Base-by-base conservation (phyloP, 2,888 invertebrate genomes). In the Cordilura impudica region DNA sequence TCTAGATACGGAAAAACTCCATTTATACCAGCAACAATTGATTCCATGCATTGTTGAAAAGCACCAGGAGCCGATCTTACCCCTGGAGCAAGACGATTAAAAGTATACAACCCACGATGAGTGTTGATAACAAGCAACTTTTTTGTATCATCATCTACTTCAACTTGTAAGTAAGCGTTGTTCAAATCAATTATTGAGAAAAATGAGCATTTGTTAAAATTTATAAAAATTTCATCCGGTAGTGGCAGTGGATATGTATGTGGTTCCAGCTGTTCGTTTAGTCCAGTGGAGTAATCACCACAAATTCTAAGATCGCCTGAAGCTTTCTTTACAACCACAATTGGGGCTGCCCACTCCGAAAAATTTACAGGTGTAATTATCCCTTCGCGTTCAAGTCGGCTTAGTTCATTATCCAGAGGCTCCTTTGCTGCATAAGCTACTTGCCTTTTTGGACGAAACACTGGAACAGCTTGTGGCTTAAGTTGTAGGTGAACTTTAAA, bases 251-350 rank as follows among this genome's bases (percentile, higher is more conserved):
- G 78, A 73, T 78, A 83, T 14, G 69, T 65, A 60, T 84, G 81
- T 0, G 81, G 39, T 72, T 83, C 82, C 6, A 83, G 19, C 29
- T 78, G 63, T 8, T 65, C 69, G 26, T 83, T 83, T 0, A 84
- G 69, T 12, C 83, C 82, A 4, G 82, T 82, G 6, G 82, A 82
- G 60, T 75, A 83, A 56, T 82, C 82, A 43, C 76, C 83, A 61
- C 83, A 84, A 18, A 84, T 78, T 7, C 82, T 51, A 8, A 83
- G 54, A 1, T 54, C 51, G 4, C 81, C 83, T 1, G 78, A 78
- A 26, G 72, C 43, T 26, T 82, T 84, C 35, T 53, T 66, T 4
- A 81, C 72, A 1, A 69, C 75, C 6, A 82, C 80, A 26, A 84
- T 81, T 6, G 82, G 82, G 29, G 83, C 81, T 7, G 82, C 76